phyloP scores from a whole-genome alignment of 2,797 vertebrate genomes.

The Squalus acanthias region DNA sequence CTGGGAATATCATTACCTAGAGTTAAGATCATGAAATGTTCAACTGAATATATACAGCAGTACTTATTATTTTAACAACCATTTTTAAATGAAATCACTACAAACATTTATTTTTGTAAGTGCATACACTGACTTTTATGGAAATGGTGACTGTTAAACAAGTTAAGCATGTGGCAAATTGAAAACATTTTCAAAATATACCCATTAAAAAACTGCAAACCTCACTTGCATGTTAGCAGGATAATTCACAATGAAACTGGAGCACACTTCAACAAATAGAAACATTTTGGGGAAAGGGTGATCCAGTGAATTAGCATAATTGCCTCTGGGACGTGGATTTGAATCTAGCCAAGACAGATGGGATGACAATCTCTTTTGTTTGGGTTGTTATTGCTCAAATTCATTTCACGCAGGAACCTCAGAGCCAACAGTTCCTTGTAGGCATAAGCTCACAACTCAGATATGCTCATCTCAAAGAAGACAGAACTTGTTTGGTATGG shows the following conservation, averaged over 20 bases:
- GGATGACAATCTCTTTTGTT: not conserved
- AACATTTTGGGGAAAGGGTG: not conserved
- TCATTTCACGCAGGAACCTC: not conserved
- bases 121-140: not conserved
- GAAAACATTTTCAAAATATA: not conserved
- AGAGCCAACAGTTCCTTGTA: not conserved
- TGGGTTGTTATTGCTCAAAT: not conserved
- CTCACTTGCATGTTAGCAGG: not conserved
- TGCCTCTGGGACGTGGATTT: not conserved
- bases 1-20: conserved; percentile 99
- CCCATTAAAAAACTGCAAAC: not conserved
- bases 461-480: not conserved
- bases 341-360: not conserved
- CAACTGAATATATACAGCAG: not conserved
- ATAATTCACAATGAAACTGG: not conserved
- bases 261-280: not conserved
- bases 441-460: not conserved
- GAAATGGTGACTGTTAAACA: not conserved
- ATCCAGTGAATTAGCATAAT: not conserved
- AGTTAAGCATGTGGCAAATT: not conserved
- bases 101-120: not conserved
- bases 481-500: not conserved
- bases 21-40: conserved; percentile 42
- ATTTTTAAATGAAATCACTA: not conserved
- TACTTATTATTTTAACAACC: not conserved